Percentiles rank a stretch among this genome's conserved stretches.
Evolutionary conservation across 2,888 invertebrate genomes (phyloP).

Genomic region (Ophion slaviceki): DNA sequence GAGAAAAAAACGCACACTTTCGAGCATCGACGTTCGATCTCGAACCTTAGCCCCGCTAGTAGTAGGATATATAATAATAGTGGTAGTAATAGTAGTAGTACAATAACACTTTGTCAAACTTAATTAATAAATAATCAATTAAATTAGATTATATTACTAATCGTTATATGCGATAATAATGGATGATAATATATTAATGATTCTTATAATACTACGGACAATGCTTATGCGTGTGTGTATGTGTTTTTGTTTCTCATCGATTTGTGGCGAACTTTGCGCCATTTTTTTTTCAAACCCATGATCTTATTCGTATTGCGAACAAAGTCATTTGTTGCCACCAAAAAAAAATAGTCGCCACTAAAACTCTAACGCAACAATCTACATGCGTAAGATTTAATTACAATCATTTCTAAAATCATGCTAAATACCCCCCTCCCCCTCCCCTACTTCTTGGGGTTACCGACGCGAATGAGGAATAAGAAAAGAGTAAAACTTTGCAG

Average conservation of each 20-base stretch:
- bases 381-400: conserved; percentile 66
- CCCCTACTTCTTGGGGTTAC: conserved; percentile 49
- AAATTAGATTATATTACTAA: conserved; percentile 83
- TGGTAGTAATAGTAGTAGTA: conserved; percentile 75
- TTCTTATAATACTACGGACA: conserved; percentile 83
- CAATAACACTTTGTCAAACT: conserved; percentile 80
- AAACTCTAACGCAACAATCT: conserved; percentile 62
- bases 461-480: conserved; percentile 57
- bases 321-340: conserved; percentile 63
- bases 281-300: conserved; percentile 43
- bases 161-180: conserved; percentile 83
- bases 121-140: conserved; percentile 84
- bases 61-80: conserved; percentile 70
- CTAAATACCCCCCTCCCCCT: conserved; percentile 68
- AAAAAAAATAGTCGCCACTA: conserved; percentile 64
- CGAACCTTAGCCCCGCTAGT: conserved; percentile 67
- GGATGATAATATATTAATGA: conserved; percentile 84
- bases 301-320: conserved; percentile 66
- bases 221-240: conserved; percentile 68
- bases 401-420: conserved; percentile 72
- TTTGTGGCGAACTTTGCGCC: conserved; percentile 46
- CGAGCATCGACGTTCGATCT: conserved; percentile 67
- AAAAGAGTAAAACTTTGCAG: conserved; percentile 52
- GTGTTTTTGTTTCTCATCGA: conserved; percentile 34
- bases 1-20: conserved; percentile 52